Base-by-base conservation (phyloP, 2,888 invertebrate genomes). In the Drosophila basisetae region DNA sequence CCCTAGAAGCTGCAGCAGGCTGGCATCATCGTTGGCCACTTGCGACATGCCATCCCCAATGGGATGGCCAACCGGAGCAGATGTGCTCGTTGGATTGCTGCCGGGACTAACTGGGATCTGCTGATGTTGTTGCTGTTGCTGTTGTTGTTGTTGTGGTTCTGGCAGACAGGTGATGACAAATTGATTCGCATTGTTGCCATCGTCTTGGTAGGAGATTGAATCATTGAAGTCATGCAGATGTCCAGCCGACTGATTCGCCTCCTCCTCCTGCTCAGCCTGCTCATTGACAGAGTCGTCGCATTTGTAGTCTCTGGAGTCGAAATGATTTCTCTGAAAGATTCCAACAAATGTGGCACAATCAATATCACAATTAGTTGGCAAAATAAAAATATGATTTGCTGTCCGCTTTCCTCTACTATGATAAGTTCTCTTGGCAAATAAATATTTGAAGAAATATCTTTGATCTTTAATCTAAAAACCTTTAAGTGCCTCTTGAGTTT, bases 1-100 rank as follows among this genome's bases (percentile, higher is more conserved):
- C 10, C 58, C 73, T 41, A 83, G 37, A 60, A 84, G 84, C 7
- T 75, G 79, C 4, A 87, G 39, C 30, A 63, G 84, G 61, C 61
- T 73, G 7, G 62, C 69, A 58, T 81, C 76, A 22, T 83, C 86
- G 47, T 49, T 18, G 35, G 49, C 33, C 47, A 59, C 13, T 10
- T 54, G 58, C 28, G 28, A n/a, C n/a, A 33, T 2, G 2, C 33
- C 4, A 10, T 30, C n/a, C 9, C 18, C 50, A 1, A 9, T 28
- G 28, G 50, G 10, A 10, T 25, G 39, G 53, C 1, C 35, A 35
- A 16, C 22, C 7, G 39, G 33, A 4, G 25, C 39, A 35, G 33
- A 37, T 30, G 22, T 28, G 9, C 37, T 18, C 7, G 22, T 22
- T 13, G 31, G 59, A 18, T 10, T 41, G 7, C 10, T 30, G 30